Evolutionary conservation across 2,888 invertebrate genomes (phyloP), one percentile per base, ranked within the genome.

Genomic region (Patella caerulea): DNA sequence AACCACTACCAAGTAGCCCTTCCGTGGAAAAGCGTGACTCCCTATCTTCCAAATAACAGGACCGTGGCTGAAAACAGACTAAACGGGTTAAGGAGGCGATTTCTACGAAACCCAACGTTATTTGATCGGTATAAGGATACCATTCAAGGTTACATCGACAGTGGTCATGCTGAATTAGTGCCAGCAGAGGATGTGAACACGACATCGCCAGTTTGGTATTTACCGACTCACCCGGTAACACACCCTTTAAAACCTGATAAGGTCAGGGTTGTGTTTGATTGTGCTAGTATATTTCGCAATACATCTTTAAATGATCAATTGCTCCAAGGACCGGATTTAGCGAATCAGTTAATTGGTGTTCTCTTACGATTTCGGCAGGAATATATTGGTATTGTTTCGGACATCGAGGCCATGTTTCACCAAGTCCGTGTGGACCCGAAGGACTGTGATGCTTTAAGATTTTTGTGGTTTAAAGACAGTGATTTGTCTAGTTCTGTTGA

Each of bases 301-400:
- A 75, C 71, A 17, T 77, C 77, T 11, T 34, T 81, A 70, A 81
- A 81, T 59, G 77, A 80, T 19, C 17, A 69, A n/a, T 71, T 81
- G 12, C 56, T 72, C 2, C 79, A 81, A 72, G 80, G 77, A 15
- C 77, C 79, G 12, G 79, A 81, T 34, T 59, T 81, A 56, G 71
- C 69, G 9, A 80, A 80, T 59, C 73, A 59, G 3, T 69, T 81
- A 19, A 14, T 80, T 12, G 74, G 79, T 15, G 76, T 80, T 17
- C 52, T 80, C 56, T n/a, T n/a, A n/a, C n/a, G n/a, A n/a, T n/a
- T n/a, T n/a, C n/a, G n/a, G n/a, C n/a, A n/a, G n/a, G n/a, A n/a
- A n/a, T n/a, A n/a, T n/a, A n/a, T n/a, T n/a, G n/a, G n/a, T n/a
- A n/a, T n/a, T n/a, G n/a, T n/a, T n/a, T n/a, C n/a, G n/a, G n/a